phyloP scores from a whole-genome alignment of 2,888 invertebrate species.

The Drosophila leonis region DNA sequence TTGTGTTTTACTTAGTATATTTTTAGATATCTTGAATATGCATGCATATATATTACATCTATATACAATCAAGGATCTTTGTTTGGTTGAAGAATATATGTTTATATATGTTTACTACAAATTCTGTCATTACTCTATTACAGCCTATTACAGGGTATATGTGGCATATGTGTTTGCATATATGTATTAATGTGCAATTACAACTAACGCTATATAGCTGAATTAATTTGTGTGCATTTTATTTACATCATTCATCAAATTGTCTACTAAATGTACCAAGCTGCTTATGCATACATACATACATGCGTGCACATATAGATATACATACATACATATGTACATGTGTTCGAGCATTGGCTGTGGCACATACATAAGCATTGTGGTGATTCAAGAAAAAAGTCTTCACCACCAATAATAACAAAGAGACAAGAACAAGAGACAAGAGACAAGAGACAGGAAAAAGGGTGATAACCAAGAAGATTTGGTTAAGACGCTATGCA shows the following conservation, averaged over 20 bases:
- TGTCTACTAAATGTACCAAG: background rate
- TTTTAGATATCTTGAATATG: background rate
- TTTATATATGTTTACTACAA: background rate
- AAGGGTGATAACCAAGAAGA: slow-evolving; percentile 6
- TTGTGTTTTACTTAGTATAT: too few relatives aligned
- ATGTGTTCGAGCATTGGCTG: slow-evolving; percentile 1
- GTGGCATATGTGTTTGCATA: too few relatives aligned
- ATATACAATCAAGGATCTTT: background rate
- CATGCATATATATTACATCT: background rate
- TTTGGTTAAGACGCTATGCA: background rate
- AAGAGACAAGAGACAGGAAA: background rate
- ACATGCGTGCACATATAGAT: background rate
- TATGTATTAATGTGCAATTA: background rate
- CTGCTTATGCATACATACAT: background rate
- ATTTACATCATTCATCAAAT: background rate
- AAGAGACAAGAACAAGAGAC: background rate
- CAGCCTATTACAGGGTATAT: too few relatives aligned
- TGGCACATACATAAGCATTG: slow-evolving; percentile 5
- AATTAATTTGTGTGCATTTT: background rate
- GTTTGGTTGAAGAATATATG: background rate
- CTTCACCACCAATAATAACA: slow-evolving; percentile 9
- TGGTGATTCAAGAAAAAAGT: slow-evolving; percentile 4
- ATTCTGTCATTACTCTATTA: too few relatives aligned
- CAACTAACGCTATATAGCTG: background rate
- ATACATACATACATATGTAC: background rate